phyloP scores from a whole-genome alignment of 2,888 invertebrate genomes.

The Macropis europaea region DNA sequence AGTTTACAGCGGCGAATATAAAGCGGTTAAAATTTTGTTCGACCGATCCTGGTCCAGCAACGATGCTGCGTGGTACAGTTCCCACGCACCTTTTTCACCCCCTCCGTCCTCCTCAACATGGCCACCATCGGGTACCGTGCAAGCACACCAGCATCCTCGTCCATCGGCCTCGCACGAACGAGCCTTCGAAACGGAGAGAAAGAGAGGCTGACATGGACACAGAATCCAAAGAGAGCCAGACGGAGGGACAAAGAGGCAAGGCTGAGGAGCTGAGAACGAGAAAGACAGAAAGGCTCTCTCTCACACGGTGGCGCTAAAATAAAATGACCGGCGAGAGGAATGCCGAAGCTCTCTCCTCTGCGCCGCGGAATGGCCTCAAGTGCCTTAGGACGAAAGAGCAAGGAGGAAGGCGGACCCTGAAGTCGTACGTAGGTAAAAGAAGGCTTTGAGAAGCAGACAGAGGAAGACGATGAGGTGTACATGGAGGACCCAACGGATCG shows the following conservation, averaged over 20 bases:
- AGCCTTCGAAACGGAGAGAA: conserved; percentile 13
- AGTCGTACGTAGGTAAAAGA: conserved; percentile 40
- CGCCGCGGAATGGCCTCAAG: conserved; percentile 43
- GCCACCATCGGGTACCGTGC: conserved; percentile 40
- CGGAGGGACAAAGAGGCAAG: conserved; percentile 1
- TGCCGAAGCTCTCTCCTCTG: conserved; percentile 66
- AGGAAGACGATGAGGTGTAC: conserved; percentile 24
- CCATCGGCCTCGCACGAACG: conserved; percentile 54
- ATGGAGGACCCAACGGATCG: conserved; percentile 38
- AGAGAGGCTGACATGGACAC: conserved; percentile 27
- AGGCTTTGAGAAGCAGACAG: conserved; percentile 10
- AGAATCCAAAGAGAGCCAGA: conserved; percentile 20
- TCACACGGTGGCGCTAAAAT: conserved; percentile 77
- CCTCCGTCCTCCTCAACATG: conserved; percentile 36
- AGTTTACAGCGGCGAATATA: not conserved
- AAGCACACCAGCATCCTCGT: conserved; percentile 32
- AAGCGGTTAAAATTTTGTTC: conserved; percentile 46
- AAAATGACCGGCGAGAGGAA: conserved; percentile 76
- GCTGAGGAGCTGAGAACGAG: not conserved
- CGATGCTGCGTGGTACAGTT: conserved; percentile 70
- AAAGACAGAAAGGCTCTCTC: conserved; percentile 43
- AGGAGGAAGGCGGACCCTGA: conserved; percentile 3
- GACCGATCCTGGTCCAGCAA: conserved; percentile 33
- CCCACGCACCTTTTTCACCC: conserved; percentile 72
- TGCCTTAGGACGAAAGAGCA: conserved; percentile 32